phyloP scores from a whole-genome alignment of 30 jellyfish, hydroid and myxozoan species.

The Nemopilema nomurai region DNA sequence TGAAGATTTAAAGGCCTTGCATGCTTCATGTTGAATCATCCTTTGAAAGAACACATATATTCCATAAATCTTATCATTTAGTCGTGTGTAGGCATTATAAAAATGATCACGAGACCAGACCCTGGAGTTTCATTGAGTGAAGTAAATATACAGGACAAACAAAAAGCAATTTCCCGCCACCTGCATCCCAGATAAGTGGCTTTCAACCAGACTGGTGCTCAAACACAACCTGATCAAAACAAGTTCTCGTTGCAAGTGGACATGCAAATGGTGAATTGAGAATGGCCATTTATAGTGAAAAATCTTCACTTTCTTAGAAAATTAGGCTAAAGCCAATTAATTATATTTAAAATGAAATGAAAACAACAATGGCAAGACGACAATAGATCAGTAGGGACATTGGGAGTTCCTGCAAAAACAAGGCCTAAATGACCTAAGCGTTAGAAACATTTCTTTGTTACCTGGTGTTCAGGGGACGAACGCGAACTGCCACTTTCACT shows the following conservation, averaged over 20 bases:
- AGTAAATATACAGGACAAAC: not conserved
- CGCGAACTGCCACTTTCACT: constrained; percentile 98
- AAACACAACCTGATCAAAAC: too few species aligned
- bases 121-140: not conserved
- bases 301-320: too few species aligned
- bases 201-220: too few species aligned
- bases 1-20: too few species aligned
- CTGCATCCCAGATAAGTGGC: not conserved
- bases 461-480: constrained; percentile 95
- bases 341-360: not conserved
- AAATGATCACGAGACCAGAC: not conserved
- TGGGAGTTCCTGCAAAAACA: too few species aligned
- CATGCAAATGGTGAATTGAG: too few species aligned
- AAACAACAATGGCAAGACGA: not conserved
- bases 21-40: too few species aligned
- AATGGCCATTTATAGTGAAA: too few species aligned
- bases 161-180: not conserved
- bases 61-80: not conserved
- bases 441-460: constrained; percentile 8
- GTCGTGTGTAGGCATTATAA: not conserved
- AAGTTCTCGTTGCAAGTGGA: too few species aligned
- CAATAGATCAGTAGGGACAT: too few species aligned
- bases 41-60: too few species aligned
- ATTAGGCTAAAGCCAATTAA: too few species aligned
- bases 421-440: not conserved